phyloP scores from a whole-genome alignment of 2,888 invertebrate genomes.

The Coenonympha glycerion region DNA sequence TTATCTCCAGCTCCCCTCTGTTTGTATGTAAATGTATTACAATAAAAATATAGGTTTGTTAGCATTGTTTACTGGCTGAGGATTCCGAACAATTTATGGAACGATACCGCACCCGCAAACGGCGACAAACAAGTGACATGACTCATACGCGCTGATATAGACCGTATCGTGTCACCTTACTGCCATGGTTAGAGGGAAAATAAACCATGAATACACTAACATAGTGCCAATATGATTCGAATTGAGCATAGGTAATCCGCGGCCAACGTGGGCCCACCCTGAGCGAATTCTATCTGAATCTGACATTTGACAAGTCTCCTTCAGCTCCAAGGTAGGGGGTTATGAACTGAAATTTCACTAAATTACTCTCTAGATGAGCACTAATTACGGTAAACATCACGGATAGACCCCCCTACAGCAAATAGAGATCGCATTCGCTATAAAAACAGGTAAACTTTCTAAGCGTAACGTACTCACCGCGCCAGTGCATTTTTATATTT shows the following conservation, averaged over 20 bases:
- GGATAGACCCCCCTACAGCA: conserved; percentile 37
- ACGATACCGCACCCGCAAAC: conserved; percentile 60
- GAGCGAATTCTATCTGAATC: conserved; percentile 45
- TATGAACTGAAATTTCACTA: conserved; percentile 34
- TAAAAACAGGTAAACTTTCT: conserved; percentile 70
- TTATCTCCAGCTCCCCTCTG: conserved; percentile 24
- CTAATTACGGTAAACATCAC: conserved; percentile 29
- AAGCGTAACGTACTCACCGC: conserved; percentile 87
- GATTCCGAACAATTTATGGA: conserved; percentile 60
- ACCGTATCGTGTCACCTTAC: conserved; percentile 56
- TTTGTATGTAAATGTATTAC: conserved; percentile 15
- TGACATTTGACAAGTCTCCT: conserved; percentile 68
- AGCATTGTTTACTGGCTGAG: conserved; percentile 55
- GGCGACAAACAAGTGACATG: conserved; percentile 60
- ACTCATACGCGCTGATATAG: conserved; percentile 66
- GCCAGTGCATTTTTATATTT: conserved; percentile 97
- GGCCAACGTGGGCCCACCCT: conserved; percentile 74
- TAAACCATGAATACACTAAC: conserved; percentile 32
- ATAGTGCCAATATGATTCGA: conserved; percentile 26
- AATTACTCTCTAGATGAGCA: conserved; percentile 12
- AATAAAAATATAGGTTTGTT: conserved; percentile 31
- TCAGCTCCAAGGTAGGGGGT: conserved; percentile 52
- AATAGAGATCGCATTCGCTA: conserved; percentile 31
- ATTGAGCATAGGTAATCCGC: conserved; percentile 36
- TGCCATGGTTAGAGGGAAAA: conserved; percentile 40